Conservation (phyloP, 1,140 invertebrate species). For the Scaptomyza montana region DNA sequence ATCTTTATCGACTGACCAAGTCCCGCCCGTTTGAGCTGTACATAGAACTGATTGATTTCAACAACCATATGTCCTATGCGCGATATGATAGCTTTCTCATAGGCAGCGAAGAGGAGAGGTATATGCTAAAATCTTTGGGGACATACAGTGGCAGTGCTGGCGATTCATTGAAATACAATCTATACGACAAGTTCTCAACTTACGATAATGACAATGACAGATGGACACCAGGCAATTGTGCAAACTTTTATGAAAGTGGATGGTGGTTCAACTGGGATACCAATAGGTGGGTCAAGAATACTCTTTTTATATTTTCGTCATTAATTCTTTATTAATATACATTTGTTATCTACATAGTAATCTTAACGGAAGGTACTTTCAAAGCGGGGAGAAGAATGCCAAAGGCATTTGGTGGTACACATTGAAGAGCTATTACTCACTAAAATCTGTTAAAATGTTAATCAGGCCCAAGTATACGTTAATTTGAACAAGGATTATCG, state of each 20-base stretch:
- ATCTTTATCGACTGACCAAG: conserved; percentile 30
- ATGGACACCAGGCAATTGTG: conserved; percentile 87
- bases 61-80: conserved; percentile 85
- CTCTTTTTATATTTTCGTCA: not conserved
- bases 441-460: conserved; percentile 29
- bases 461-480: conserved; percentile 34
- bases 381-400: conserved; percentile 2
- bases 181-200: conserved; percentile 88
- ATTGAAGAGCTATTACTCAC: conserved; percentile 9
- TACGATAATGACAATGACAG: conserved; percentile 88
- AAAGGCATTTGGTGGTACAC: conserved; percentile 45
- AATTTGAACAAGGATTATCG: not conserved
- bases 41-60: conserved; percentile 87
- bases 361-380: conserved; percentile 40
- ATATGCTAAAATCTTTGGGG: conserved; percentile 86
- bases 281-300: conserved; percentile 34
- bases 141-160: conserved; percentile 87
- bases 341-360: conserved; percentile 36
- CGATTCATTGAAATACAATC: conserved; percentile 88
- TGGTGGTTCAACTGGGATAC: conserved; percentile 86
- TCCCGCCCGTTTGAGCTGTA: conserved; percentile 56
- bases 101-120: conserved; percentile 86
- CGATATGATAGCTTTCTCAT: conserved; percentile 87
- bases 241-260: conserved; percentile 86
- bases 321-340: not conserved